Evolutionary conservation across 1,140 invertebrate genomes (phyloP).

Genomic region (Argopecten irradians): DNA sequence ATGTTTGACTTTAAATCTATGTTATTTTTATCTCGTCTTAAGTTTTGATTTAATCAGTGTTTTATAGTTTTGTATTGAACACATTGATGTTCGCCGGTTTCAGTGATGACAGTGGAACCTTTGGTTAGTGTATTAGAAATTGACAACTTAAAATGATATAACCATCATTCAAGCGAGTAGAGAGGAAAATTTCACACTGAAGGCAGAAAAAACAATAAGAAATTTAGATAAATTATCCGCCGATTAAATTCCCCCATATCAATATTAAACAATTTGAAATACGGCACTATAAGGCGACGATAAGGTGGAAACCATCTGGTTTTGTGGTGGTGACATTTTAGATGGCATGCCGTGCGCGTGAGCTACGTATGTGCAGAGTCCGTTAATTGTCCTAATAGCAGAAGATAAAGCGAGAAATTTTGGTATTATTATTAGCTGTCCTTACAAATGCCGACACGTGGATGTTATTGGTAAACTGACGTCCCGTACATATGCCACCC

Average conservation of each 20-base stretch:
- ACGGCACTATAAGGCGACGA: not conserved
- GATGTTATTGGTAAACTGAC: not conserved
- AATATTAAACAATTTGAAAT: constrained; percentile 19
- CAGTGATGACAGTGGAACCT: too few species aligned
- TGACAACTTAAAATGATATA: not conserved
- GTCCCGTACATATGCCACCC: constrained; percentile 3
- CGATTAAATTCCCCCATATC: constrained; percentile 9
- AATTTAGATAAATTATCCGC: not conserved
- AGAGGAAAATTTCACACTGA: too few species aligned
- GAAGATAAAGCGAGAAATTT: constrained; percentile 2
- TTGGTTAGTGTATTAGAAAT: too few species aligned
- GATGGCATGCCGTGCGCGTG: not conserved
- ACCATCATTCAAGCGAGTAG: too few species aligned
- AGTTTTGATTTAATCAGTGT: too few species aligned
- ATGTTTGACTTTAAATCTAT: too few species aligned
- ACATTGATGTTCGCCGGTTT: too few species aligned
- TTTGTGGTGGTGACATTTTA: constrained; percentile 16
- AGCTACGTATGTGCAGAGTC: not conserved
- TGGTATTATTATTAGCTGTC: not conserved
- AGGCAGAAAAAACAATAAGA: not conserved
- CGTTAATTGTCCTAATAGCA: not conserved
- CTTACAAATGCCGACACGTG: not conserved
- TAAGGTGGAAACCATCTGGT: not conserved
- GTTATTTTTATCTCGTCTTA: too few species aligned
- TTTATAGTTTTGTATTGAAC: too few species aligned